These are phyloP conservation scores for Gyps fulvus DNA, from an alignment of 2,113 vertebrate genomes.

Conservation along the genomic window DNA sequence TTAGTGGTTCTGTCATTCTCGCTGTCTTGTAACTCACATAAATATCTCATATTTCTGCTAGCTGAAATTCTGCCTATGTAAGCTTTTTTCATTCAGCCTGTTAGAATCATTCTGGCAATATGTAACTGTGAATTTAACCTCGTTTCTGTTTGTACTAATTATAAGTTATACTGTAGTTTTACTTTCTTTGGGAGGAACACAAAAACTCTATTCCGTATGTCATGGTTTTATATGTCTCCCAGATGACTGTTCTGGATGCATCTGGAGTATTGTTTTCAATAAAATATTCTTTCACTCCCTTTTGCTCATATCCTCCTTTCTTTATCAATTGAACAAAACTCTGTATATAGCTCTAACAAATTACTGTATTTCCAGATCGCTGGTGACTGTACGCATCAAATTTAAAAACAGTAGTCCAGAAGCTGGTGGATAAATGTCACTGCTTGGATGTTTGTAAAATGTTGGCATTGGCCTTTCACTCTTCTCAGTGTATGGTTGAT, in stretches of 20 bases:
- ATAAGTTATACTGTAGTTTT: constrained; percentile 33
- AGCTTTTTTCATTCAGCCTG: constrained; percentile 14
- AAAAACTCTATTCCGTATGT: not conserved
- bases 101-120: constrained; percentile 9
- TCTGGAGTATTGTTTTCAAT: constrained; percentile 31
- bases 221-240: not conserved
- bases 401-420: not conserved
- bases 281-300: constrained; percentile 1
- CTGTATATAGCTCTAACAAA: not conserved
- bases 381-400: not conserved
- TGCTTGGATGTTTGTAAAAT: not conserved
- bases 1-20: not conserved
- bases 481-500: not conserved
- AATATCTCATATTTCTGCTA: constrained; percentile 2
- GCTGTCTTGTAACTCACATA: not conserved
- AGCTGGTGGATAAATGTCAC: not conserved
- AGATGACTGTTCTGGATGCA: not conserved
- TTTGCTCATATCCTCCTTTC: not conserved
- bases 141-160: constrained; percentile 14
- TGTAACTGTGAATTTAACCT: constrained; percentile 37
- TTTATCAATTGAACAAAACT: constrained; percentile 26
- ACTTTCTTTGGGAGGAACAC: constrained; percentile 35
- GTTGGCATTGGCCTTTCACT: not conserved
- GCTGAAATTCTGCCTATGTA: constrained; percentile 30
- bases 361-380: not conserved